These are phyloP conservation scores for Crypturellus undulatus DNA, from an alignment of 2,113 vertebrate species.

Conservation along the genomic window DNA sequence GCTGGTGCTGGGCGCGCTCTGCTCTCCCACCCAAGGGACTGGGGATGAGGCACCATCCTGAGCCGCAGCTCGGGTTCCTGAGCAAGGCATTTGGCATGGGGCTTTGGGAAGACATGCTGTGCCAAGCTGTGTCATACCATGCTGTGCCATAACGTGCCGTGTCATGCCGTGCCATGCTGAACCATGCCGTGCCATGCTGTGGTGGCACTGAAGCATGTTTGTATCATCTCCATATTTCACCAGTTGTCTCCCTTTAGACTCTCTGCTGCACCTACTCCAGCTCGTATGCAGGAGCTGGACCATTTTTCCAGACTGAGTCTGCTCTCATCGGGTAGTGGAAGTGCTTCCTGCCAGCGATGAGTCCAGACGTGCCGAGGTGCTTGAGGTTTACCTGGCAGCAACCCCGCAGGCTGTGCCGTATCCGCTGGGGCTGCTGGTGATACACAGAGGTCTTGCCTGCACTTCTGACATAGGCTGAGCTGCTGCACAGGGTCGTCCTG, in stretches of 20 bases:
- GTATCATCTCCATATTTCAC: too few species aligned
- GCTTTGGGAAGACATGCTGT: accelerated
- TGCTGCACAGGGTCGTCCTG: background rate
- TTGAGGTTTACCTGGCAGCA: background rate
- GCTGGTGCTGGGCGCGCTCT: background rate
- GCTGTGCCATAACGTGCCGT: too few species aligned
- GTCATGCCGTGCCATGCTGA: too few species aligned
- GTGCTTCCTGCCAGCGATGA: background rate
- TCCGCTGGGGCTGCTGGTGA: background rate
- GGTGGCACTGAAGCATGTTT: too few species aligned
- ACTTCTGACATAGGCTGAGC: background rate
- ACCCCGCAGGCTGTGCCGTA: background rate
- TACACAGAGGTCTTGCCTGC: background rate
- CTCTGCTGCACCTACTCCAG: background rate
- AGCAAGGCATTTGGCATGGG: background rate
- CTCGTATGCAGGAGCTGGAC: background rate
- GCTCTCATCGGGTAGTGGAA: background rate
- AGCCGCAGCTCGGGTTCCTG: background rate
- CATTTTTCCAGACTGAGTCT: background rate
- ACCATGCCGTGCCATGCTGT: too few species aligned
- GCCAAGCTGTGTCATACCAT: too few species aligned
- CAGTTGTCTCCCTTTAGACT: accelerated
- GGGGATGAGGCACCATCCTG: accelerated
- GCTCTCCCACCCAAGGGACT: accelerated
- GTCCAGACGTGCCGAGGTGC: background rate